phyloP scores from a whole-genome alignment of 2,888 invertebrate species.

The Gastracanthus pulcherrimus region DNA sequence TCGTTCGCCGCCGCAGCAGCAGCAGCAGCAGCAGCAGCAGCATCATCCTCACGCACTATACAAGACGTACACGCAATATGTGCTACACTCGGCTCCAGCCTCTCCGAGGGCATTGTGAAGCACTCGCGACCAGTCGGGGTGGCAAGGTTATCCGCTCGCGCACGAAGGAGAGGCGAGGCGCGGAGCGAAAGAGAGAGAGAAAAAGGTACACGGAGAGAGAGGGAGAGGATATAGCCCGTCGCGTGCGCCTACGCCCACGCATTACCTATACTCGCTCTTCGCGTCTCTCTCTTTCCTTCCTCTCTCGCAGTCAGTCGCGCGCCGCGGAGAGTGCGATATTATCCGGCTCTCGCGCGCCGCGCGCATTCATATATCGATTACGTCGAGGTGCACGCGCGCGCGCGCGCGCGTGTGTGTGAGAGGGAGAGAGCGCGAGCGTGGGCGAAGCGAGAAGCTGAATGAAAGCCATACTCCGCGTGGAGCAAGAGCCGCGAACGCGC shows the following conservation, averaged over 20 bases:
- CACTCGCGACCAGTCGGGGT: conserved; percentile 4
- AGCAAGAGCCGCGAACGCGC: conserved; percentile 32
- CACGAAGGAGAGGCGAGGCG: not conserved
- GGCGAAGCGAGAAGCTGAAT: conserved; percentile 60
- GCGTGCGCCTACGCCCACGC: conserved; percentile 50
- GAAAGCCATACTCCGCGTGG: conserved; percentile 38
- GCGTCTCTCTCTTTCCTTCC: conserved; percentile 34
- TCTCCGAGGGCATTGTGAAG: not conserved
- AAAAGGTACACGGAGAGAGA: conserved; percentile 20
- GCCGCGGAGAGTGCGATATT: conserved; percentile 58
- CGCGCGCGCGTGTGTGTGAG: conserved; percentile 57
- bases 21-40: no score
- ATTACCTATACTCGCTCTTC: not conserved
- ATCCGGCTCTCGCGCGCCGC: conserved; percentile 50
- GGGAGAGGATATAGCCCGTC: conserved; percentile 26
- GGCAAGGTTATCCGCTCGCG: conserved; percentile 46
- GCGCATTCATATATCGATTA: conserved; percentile 59
- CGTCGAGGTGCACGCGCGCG: conserved; percentile 54
- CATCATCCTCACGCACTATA: not conserved
- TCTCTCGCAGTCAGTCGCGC: conserved; percentile 49
- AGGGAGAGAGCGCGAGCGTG: conserved; percentile 48
- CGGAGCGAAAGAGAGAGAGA: conserved; percentile 30
- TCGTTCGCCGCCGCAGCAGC: no score
- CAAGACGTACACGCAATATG: no score
- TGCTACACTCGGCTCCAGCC: no score